These are phyloP conservation scores for Calephelis virginiensis DNA, from an alignment of 1,140 invertebrate species.

Conservation along the genomic window DNA sequence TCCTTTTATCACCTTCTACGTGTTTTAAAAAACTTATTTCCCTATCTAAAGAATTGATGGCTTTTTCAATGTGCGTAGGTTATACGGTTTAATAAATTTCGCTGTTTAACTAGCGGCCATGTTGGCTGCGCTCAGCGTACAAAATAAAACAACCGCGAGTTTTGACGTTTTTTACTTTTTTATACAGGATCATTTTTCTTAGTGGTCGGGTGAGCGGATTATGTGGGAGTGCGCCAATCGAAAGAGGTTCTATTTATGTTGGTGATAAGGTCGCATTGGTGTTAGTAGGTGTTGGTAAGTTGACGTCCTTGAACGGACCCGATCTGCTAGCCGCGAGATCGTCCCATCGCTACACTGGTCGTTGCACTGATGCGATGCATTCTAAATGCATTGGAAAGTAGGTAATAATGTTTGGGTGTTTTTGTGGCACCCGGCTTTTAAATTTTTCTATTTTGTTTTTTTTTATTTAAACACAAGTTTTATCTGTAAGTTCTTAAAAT, in stretches of 20 bases:
- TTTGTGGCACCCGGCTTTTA: slow-evolving; percentile 18
- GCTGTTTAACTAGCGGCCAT: slow-evolving; percentile 63
- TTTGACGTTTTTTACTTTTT: slow-evolving; percentile 69
- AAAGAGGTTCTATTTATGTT: slow-evolving; percentile 36
- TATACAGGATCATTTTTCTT: slow-evolving; percentile 78
- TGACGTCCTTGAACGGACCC: slow-evolving; percentile 76
- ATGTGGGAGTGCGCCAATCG: slow-evolving; percentile 31
- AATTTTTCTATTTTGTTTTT: not conserved
- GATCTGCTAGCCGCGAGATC: slow-evolving; percentile 74
- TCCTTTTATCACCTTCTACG: no score
- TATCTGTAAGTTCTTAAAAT: no score
- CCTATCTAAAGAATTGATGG: slow-evolving; percentile 6
- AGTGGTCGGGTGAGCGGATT: slow-evolving; percentile 57
- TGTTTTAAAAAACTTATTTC: slow-evolving; percentile 19
- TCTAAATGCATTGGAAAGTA: slow-evolving; percentile 76
- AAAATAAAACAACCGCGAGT: slow-evolving; percentile 72
- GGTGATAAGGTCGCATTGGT: slow-evolving; percentile 39
- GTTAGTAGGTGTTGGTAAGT: slow-evolving; percentile 47
- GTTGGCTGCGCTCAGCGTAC: slow-evolving; percentile 59
- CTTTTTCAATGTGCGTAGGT: not conserved
- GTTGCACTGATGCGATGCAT: slow-evolving; percentile 72
- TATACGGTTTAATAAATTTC: slow-evolving; percentile 54
- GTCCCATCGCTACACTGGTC: slow-evolving; percentile 67
- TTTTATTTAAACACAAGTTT: no score
- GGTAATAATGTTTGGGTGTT: slow-evolving; percentile 53